phyloP scores from a whole-genome alignment of 2,797 vertebrate species.

The Rhinoraja longicauda region DNA sequence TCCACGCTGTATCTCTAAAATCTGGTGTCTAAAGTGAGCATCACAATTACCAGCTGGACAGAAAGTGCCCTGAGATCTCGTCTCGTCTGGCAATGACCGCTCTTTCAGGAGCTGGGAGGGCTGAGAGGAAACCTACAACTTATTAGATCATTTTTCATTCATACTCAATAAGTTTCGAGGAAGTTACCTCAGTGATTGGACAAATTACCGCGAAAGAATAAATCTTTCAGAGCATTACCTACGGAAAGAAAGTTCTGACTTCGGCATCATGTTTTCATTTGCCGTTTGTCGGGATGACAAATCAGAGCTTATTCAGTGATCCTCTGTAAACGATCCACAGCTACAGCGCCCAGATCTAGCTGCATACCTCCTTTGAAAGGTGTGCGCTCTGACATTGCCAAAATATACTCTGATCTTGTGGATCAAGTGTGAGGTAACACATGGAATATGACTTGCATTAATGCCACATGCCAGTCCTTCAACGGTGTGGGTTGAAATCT shows the following conservation, averaged over 20 bases:
- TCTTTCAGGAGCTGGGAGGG: background rate
- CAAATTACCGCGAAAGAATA: background rate
- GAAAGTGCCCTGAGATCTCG: background rate
- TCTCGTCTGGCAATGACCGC: background rate
- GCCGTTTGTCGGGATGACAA: slow-evolving; percentile 28
- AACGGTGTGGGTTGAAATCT: background rate
- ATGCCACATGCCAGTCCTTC: background rate
- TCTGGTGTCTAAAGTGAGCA: background rate
- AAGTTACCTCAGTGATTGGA: slow-evolving; percentile 18
- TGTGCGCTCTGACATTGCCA: background rate
- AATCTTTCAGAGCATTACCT: slow-evolving; percentile 27
- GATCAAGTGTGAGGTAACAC: background rate
- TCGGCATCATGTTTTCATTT: slow-evolving; percentile 1
- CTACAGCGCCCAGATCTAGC: background rate
- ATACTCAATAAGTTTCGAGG: slow-evolving; percentile 2
- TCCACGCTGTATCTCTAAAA: no score
- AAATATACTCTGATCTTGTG: background rate
- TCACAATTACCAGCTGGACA: background rate
- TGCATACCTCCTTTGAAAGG: background rate
- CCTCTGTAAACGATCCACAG: background rate
- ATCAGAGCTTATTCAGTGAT: slow-evolving; percentile 15
- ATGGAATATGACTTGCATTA: background rate
- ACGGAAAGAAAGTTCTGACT: background rate
- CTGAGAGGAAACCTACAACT: background rate
- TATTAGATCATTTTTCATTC: slow-evolving; percentile 25